Base-by-base conservation (phyloP, 2,888 invertebrate genomes). In the Cosmia pyralina region DNA sequence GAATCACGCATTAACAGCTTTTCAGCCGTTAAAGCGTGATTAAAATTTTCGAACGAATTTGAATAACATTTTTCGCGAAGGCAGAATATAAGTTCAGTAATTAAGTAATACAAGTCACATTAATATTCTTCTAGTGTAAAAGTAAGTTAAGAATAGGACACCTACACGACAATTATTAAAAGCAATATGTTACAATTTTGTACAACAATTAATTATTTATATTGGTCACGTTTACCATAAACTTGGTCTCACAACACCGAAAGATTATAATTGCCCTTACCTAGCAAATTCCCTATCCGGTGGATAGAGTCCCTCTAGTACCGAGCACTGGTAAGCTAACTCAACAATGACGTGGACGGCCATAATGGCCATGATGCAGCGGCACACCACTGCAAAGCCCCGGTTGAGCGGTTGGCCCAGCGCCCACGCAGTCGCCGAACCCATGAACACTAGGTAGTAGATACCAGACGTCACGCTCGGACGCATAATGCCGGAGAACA, bases 391-490 rank as follows among this genome's bases (percentile, higher is more conserved):
- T 0, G 98, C 98, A 91, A 98, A 99, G n/a, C 97, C 97, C 81
- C 97, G 96, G 84, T 97, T 97, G 77, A 99, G 96, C 75, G 98
- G 97, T 86, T 97, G 97, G 89, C 98, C 98, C 86, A 98, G 97
- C 38, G 98, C 97, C 98, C 99, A 98, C 95, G 98, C 98, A 2
- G 99, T 98, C 72, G 98, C 98, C 44, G 98, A 97, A 22, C 97
- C 97, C 90, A 99, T 96, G 93, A 99, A 99, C 72, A 98, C 96
- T 69, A 99, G 89, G 94, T 98, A 99, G 94, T 99, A 99, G 60
- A 99, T 96, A 15, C 98, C 98, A 57, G 98, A 98, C 38, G 98
- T 97, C 48, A 98, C 95, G 69, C 98, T 98, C 2, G 99, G 99
- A 59, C 98, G 97, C 90, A 98, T 95, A 77, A 98, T 97, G 1